phyloP scores from a whole-genome alignment of 2,113 vertebrate species.

The Chloropsis cyanopogon region DNA sequence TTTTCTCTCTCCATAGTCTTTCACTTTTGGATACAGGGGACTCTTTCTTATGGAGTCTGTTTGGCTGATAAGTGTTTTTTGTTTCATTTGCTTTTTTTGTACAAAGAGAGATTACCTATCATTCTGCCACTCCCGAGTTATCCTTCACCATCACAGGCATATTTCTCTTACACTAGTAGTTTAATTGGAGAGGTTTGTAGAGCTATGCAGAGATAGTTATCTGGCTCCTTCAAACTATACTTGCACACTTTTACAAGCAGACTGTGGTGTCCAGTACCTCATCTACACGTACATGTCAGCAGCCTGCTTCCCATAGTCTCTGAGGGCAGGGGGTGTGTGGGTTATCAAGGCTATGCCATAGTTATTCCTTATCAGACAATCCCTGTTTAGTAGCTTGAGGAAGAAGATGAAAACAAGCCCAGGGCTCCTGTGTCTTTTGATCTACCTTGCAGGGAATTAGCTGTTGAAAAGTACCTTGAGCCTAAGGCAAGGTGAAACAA shows the following conservation, averaged over 20 bases:
- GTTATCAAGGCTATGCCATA: neutral
- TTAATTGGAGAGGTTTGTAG: neutral
- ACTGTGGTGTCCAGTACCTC: neutral
- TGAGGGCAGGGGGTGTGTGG: neutral
- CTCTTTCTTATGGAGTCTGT: neutral
- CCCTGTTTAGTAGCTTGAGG: neutral
- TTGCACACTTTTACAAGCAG: neutral
- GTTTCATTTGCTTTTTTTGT: neutral
- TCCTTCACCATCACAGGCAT: neutral
- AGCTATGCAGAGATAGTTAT: neutral
- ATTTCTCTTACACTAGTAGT: neutral
- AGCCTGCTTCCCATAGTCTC: neutral
- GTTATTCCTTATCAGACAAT: neutral
- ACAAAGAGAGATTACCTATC: neutral
- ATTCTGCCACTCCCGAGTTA: neutral
- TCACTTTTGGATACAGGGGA: neutral
- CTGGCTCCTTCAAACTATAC: neutral
- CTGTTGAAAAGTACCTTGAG: neutral
- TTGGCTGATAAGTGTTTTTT: neutral
- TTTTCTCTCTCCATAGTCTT: neutral
- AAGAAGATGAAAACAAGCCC: conserved; percentile 26
- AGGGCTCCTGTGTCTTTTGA: conserved; percentile 16
- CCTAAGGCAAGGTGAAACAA: conserved; percentile 39
- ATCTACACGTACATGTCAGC: neutral
- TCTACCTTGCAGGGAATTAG: conserved; percentile 23